These are phyloP conservation scores for Phoxinus phoxinus DNA, from an alignment of 2,113 vertebrate species.

Conservation along the genomic window DNA sequence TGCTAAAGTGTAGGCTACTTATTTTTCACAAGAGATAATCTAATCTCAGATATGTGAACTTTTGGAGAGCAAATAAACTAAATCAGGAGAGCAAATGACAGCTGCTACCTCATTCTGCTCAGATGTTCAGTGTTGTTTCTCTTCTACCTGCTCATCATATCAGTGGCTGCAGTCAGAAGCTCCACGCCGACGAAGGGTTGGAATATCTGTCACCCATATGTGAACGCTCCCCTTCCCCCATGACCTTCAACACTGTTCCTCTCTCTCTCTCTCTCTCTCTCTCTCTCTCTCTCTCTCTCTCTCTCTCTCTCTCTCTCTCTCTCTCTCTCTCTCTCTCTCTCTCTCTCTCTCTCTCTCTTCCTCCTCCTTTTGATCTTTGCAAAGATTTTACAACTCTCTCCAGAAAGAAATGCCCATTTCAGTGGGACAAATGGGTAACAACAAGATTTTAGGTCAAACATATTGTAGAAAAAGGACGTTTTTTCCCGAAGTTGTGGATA, in stretches of 20 bases:
- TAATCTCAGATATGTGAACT: not conserved
- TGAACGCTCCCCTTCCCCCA: slow-evolving; percentile 47
- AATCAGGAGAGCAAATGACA: not conserved
- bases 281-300: too few relatives aligned
- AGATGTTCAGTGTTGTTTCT: not conserved
- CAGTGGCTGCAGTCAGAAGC: not conserved
- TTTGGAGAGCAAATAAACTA: not conserved
- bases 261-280: too few relatives aligned
- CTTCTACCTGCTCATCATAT: too few relatives aligned
- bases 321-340: too few relatives aligned
- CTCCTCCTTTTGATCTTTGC: not conserved
- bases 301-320: too few relatives aligned
- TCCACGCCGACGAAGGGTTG: not conserved
- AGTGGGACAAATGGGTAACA: not conserved
- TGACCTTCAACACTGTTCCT: slow-evolving; percentile 45
- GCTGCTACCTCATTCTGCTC: not conserved
- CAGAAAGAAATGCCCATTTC: not conserved
- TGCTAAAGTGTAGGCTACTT: too few relatives aligned
- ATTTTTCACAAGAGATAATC: too few relatives aligned
- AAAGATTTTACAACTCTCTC: not conserved
- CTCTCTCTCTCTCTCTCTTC: not conserved
- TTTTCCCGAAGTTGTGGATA: not conserved
- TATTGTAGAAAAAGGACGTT: accelerated
- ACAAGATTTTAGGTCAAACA: not conserved
- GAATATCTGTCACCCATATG: slow-evolving; percentile 71